Evolutionary conservation across 1,140 invertebrate genomes (phyloP).

Genomic region (Zeugodacus cucurbitae): DNA sequence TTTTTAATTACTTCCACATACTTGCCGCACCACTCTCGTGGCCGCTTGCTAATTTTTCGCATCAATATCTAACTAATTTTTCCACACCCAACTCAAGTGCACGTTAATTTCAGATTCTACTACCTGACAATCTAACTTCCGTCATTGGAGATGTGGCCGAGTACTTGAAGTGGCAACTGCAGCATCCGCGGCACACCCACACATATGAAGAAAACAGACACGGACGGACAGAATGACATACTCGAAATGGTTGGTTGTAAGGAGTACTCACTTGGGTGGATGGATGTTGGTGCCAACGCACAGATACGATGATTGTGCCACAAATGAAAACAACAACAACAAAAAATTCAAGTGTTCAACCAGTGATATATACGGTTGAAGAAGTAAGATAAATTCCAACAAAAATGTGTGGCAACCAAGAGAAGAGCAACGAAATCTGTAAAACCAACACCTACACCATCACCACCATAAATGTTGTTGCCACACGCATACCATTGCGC

Average conservation of each 20-base stretch:
- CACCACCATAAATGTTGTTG: neutral
- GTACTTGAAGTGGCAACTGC: conserved; percentile 4
- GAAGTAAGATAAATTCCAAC: neutral
- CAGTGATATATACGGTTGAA: neutral
- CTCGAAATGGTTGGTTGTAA: neutral
- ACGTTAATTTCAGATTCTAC: conserved; percentile 17
- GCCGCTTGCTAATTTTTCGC: conserved; percentile 17
- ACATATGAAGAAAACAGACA: neutral
- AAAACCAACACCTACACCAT: neutral
- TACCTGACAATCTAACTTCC: conserved; percentile 38
- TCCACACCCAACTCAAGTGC: neutral
- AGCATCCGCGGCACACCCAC: neutral
- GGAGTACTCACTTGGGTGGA: neutral
- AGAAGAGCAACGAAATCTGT: conserved; percentile 25
- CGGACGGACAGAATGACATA: neutral
- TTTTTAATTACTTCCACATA: conserved; percentile 9
- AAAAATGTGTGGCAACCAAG: conserved; percentile 9
- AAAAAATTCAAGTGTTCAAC: neutral
- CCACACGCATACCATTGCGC: neutral
- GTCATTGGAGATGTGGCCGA: conserved; percentile 22
- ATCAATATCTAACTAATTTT: conserved; percentile 32
- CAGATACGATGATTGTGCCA: neutral
- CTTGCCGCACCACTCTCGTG: neutral
- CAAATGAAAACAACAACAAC: neutral
- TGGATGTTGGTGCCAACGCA: neutral